Percentiles rank a stretch among this genome's conserved stretches.
Conservation (phyloP, 2,113 vertebrate species). For the Cyanoderma ruficeps region DNA sequence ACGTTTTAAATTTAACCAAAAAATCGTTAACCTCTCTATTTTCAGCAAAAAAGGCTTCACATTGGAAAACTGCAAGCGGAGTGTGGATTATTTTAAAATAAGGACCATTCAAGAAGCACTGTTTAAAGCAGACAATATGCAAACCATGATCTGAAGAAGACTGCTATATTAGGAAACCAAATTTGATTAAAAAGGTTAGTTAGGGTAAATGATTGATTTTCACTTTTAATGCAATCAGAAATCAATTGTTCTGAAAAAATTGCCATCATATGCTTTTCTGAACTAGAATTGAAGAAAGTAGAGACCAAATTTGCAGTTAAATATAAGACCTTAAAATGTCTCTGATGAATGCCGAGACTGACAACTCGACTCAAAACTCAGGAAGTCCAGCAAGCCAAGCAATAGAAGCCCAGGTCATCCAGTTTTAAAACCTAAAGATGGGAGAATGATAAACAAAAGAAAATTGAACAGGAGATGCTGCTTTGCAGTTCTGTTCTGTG, state of each 20-base stretch:
- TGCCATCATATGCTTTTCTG: neutral
- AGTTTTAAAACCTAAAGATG: neutral
- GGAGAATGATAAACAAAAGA: neutral
- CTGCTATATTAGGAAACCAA: neutral
- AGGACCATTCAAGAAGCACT: neutral
- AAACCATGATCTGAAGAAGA: neutral
- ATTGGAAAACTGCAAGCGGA: neutral
- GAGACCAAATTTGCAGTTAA: neutral
- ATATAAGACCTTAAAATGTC: neutral
- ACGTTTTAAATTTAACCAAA: neutral
- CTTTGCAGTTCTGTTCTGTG: neutral
- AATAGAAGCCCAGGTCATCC: neutral
- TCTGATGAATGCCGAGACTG: neutral
- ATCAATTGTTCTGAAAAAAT: constrained; percentile 22
- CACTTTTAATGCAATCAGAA: constrained; percentile 2
- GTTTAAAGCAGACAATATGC: neutral
- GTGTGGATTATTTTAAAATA: neutral
- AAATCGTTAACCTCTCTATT: neutral
- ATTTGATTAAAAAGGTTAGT: neutral
- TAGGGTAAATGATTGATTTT: neutral
- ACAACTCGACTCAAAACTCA: neutral
- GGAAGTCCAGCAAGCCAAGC: neutral
- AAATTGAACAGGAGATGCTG: neutral
- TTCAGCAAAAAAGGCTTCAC: neutral
- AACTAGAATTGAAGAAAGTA: neutral